A percentile compares a stretch with the other conserved stretches of the same genome.
Conservation (phyloP, 2,113 vertebrate species). For the Leptobrachium leishanense region DNA sequence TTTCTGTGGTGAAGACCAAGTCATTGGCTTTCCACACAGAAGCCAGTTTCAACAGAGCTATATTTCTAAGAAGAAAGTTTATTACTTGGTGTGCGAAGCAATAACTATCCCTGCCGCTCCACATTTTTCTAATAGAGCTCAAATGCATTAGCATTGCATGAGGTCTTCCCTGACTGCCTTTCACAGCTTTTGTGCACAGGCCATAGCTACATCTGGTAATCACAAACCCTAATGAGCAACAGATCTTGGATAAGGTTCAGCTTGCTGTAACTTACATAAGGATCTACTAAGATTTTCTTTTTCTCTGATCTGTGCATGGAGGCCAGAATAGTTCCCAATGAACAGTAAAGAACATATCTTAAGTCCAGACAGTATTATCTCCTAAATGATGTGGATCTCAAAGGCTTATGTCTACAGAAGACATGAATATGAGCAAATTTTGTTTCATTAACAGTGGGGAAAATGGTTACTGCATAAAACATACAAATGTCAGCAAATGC, state of each 20-base stretch:
- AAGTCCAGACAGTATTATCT: neutral
- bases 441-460: neutral
- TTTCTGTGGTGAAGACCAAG: constrained; percentile 32
- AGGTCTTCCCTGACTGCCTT: constrained; percentile 12
- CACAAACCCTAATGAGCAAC: constrained; percentile 11
- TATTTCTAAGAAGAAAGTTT: neutral
- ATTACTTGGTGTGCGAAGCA: neutral
- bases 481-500: neutral
- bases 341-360: neutral
- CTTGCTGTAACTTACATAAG: constrained; percentile 10
- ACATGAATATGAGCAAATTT: neutral
- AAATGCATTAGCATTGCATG: neutral
- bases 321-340: constrained; percentile 2
- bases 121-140: neutral
- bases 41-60: neutral
- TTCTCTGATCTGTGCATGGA: constrained; percentile 4
- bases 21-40: neutral
- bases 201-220: constrained; percentile 14
- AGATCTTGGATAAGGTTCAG: constrained; percentile 1
- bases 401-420: neutral
- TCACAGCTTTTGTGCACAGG: neutral
- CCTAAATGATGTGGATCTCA: neutral
- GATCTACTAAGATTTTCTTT: neutral
- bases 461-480: neutral
- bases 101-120: neutral